Base-by-base conservation (phyloP, 2,113 vertebrate genomes). In the Indicator maculatus region DNA sequence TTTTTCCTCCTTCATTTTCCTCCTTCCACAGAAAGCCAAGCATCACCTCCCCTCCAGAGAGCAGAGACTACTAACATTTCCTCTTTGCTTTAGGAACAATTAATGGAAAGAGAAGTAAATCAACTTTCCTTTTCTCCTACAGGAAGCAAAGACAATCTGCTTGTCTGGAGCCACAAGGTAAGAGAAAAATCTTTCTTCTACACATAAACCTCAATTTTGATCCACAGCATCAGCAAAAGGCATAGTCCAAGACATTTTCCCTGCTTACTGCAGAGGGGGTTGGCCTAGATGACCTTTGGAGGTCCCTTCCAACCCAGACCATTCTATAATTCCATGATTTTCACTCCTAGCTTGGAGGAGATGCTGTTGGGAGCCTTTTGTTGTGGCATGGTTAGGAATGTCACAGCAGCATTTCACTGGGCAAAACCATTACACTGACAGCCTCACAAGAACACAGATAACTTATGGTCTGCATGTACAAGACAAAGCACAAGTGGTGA, bases 1-100 rank as follows among this genome's bases (percentile, higher is more conserved):
- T 90, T 95, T 89, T 88, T 77, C 56, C 82, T 92, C 86, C 55
- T 84, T 66, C 58, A 13, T n/a, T 75, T 85, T 78, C n/a, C 24
- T 83, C 47, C 76, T 89, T 78, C 77, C 79, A 76, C 60, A 91
- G 78, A 96, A 94, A 85, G 89, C 93, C 94, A 95, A 80, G 50
- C 75, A 85, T 80, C 87, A 91, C 53, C 61, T 83, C 58, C 89
- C 41, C 75, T 36, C 78, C 59, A 76, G 83, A 66, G 83, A 94
- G 63, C 50, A 88, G 59, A 88, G 61, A 84, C 77, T 91, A 38
- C 85, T 84, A 95, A 82, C 50, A 79, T 95, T 95, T 94, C 92
- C 78, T 84, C 74, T 96, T 92, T 92, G 50, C 71, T 79, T 92
- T 89, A 92, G 77, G 30, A 86, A 56, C 30, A 58, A 66, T 75